Percentiles rank a stretch among this genome's conserved stretches.
These are phyloP conservation scores for Tribolium madens DNA, from an alignment of 1,140 invertebrate species.

Conservation along the genomic window DNA sequence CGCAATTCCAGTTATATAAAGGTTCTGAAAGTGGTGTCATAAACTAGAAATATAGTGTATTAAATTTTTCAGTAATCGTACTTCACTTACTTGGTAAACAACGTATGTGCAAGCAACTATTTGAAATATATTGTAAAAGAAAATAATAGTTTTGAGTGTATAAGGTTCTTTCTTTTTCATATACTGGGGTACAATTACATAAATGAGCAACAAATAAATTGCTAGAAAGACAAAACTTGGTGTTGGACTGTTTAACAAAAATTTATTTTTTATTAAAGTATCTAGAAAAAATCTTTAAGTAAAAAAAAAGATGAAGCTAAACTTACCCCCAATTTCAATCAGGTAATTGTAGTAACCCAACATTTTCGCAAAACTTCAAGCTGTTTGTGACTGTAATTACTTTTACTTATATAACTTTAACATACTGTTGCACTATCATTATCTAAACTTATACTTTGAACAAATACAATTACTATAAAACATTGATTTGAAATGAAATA, in stretches of 20 bases:
- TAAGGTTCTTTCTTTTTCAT: not conserved
- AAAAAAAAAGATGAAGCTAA: not conserved
- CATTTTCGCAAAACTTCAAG: not conserved
- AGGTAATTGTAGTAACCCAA: not conserved
- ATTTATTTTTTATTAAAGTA: not conserved
- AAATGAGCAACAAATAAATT: conserved; percentile 8
- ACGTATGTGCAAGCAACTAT: not conserved
- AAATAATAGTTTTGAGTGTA: not conserved
- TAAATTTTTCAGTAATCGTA: not conserved
- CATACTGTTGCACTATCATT: not conserved
- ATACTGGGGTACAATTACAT: not conserved
- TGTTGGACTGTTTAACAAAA: not conserved
- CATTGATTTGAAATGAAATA: not conserved
- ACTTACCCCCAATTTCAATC: not conserved
- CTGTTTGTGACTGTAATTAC: not conserved
- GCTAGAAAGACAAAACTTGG: not conserved
- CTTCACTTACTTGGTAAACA: not conserved
- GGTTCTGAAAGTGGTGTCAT: not conserved
- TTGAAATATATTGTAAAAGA: not conserved
- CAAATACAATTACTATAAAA: not conserved
- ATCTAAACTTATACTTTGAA: not conserved
- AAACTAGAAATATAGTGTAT: not conserved
- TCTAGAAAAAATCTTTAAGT: not conserved
- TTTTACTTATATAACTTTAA: not conserved
- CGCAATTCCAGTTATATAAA: not conserved